phyloP scores from a whole-genome alignment of 2,797 vertebrate species.

The Argya squamiceps region DNA sequence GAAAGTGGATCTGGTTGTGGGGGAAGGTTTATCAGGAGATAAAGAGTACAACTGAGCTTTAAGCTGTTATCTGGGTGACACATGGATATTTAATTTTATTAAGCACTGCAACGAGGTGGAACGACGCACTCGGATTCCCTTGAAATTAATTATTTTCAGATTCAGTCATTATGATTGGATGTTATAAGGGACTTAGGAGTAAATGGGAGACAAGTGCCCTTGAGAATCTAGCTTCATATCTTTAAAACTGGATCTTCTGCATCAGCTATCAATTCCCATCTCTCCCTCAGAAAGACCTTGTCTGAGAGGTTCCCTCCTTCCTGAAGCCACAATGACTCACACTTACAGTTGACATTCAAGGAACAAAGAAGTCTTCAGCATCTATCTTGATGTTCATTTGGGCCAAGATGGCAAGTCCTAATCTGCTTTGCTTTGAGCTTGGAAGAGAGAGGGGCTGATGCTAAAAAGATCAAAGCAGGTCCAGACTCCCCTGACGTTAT shows the following conservation, averaged over 20 bases:
- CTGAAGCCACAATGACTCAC: conserved; percentile 49
- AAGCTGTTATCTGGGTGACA: not conserved
- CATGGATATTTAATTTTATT: not conserved
- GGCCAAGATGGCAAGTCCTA: conserved; percentile 59
- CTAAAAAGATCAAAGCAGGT: conserved; percentile 46
- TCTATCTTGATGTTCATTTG: conserved; percentile 50
- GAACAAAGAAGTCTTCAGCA: conserved; percentile 57
- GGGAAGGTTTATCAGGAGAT: not conserved
- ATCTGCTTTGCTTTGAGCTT: conserved; percentile 50
- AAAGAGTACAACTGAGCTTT: not conserved
- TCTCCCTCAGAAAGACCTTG: conserved; percentile 24
- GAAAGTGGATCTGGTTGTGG: not conserved
- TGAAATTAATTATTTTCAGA: not conserved
- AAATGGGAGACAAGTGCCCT: not conserved
- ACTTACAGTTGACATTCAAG: conserved; percentile 51
- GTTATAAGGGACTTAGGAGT: not conserved
- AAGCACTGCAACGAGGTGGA: not conserved
- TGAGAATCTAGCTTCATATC: not conserved
- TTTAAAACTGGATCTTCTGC: conserved; percentile 34
- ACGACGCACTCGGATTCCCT: not conserved
- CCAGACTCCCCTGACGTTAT: conserved; percentile 11
- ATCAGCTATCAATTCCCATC: conserved; percentile 7
- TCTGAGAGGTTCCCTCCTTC: conserved; percentile 48
- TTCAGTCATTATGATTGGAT: not conserved
- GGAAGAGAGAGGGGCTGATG: conserved; percentile 36